Conservation (phyloP, 2,888 invertebrate species). For the Aporophyla nigra region DNA sequence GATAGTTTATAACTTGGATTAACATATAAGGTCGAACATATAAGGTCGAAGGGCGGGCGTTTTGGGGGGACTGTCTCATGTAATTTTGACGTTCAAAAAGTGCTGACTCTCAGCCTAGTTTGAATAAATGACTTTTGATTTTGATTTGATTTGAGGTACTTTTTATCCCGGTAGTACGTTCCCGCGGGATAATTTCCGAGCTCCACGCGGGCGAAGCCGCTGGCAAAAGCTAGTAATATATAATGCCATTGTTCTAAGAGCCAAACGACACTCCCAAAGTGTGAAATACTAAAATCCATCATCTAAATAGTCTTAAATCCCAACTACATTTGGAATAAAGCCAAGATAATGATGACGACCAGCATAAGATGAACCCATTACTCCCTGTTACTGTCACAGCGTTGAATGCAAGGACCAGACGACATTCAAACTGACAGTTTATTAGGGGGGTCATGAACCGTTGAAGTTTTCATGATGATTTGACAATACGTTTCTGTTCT, state of each 20-base stretch:
- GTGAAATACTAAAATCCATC: slow-evolving; percentile 4
- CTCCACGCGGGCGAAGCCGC: no score
- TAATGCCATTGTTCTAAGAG: not conserved
- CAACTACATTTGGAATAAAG: slow-evolving; percentile 34
- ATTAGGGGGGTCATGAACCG: slow-evolving; percentile 7
- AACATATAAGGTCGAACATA: no score
- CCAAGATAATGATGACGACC: slow-evolving; percentile 28
- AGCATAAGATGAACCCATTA: slow-evolving; percentile 21
- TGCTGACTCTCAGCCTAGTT: no score
- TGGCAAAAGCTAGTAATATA: no score
- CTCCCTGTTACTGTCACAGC: slow-evolving; percentile 29
- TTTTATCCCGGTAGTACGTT: no score
- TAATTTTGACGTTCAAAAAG: no score
- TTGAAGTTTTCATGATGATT: slow-evolving; percentile 36
- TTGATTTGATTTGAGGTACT: no score
- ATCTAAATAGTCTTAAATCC: not conserved
- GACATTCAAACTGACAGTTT: slow-evolving; percentile 23
- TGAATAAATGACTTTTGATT: no score
- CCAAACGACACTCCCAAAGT: not conserved
- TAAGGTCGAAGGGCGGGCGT: no score
- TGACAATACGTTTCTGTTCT: slow-evolving; percentile 8
- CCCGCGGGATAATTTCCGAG: no score
- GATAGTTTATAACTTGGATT: no score
- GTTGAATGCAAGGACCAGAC: slow-evolving; percentile 11
- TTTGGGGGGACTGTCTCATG: no score